These are phyloP conservation scores for Deilephila elpenor DNA, from an alignment of 2,888 invertebrate genomes.

Conservation along the genomic window DNA sequence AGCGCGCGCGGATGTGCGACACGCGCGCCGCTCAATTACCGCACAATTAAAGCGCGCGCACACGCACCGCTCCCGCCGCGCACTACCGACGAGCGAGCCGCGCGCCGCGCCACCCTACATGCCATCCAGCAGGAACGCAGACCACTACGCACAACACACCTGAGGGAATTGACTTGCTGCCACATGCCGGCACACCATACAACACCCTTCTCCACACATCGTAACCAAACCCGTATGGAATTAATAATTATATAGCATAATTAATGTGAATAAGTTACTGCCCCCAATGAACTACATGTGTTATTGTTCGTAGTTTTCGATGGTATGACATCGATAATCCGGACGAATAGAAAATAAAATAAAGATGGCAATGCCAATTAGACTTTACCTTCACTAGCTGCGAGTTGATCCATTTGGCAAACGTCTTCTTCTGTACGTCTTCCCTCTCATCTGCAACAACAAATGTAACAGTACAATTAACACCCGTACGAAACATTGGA, in stretches of 20 bases:
- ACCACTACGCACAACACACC: not conserved
- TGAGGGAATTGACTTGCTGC: not conserved
- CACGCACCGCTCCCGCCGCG: not conserved
- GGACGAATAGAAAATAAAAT: not conserved
- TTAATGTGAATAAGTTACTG: too few species aligned
- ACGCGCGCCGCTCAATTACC: slow-evolving; percentile 17
- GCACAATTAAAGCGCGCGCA: not conserved
- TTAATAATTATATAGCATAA: too few species aligned
- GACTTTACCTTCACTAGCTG: slow-evolving; percentile 91
- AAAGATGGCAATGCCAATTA: slow-evolving; percentile 29
- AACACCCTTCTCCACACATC: too few species aligned
- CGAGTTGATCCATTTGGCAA: slow-evolving; percentile 96
- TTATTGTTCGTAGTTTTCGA: too few species aligned
- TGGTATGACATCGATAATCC: not conserved
- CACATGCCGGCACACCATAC: not conserved
- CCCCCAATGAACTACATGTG: too few species aligned
- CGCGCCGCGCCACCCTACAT: too few species aligned
- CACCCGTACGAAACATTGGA: not conserved
- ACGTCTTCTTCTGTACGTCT: slow-evolving; percentile 97
- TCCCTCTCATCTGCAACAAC: slow-evolving; percentile 93
- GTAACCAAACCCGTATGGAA: too few species aligned
- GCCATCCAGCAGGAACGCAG: too few species aligned
- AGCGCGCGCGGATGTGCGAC: slow-evolving; percentile 22
- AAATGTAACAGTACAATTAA: slow-evolving; percentile 28
- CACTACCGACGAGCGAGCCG: not conserved